Evolutionary conservation across 2,888 invertebrate species (phyloP), one percentile per base, ranked within the genome.

Genomic region (Hyppa rectilinea): DNA sequence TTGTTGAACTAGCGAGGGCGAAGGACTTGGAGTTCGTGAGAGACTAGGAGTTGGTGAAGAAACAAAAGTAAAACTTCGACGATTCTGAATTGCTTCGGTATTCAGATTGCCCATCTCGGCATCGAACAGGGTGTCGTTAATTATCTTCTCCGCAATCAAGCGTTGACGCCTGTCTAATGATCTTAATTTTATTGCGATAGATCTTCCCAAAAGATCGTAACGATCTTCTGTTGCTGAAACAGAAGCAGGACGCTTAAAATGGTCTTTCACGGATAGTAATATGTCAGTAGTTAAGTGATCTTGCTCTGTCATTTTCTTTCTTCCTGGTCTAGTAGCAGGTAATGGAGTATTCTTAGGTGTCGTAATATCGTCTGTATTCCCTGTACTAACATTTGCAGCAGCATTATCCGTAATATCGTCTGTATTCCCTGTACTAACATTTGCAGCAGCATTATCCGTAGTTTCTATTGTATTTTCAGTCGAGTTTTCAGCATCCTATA

Each of bases 71-170:
- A 26, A 20, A 14, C 26, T 6, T 58, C 26, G 36, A 26, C 38
- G 26, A 26, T 14, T 56, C 26, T 17, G 38, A 20, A 23, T 38
- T 40, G 58, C 26, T 23, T 45, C 59, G 9, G 17, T 31, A 23
- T n/a, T 60, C 43, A 60, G 43, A 31, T 60, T 60, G 9, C 43
- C 45, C 59, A 60, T 60, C 62, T 81, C 75, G n/a, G 75, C 83
- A 29, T 83, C 69, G 47, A 80, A 82, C 20, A 83, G 38, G 31
- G 71, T 67, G 60, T 81, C 80, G 55, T 79, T 81, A 36, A 82
- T 82, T 49, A 75, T 58, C 49, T 81, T 80, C 56, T 82, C 80
- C 12, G 78, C 80, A 52, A 80, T 75, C 43, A 82, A 55, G 29
- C 71, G 29, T 45, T 60, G 45, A 31, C 59, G 45, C 45, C 45